Percentiles rank a stretch among this genome's conserved stretches.
These are phyloP conservation scores for Miltochrista miniata DNA, from an alignment of 2,888 invertebrate genomes.

Conservation along the genomic window DNA sequence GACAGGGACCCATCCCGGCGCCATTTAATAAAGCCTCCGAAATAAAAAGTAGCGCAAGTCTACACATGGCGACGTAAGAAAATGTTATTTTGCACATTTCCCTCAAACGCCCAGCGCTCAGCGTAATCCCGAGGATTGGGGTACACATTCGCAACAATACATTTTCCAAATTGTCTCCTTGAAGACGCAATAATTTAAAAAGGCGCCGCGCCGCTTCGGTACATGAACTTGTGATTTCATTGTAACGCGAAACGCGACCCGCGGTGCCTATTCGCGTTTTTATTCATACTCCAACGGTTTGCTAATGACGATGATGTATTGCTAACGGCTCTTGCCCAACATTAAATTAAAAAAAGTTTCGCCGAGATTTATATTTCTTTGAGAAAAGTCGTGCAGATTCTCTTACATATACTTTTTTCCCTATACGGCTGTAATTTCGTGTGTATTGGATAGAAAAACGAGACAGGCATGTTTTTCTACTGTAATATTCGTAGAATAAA, in stretches of 20 bases:
- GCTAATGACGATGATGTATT: slow-evolving; percentile 39
- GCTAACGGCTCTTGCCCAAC: slow-evolving; percentile 24
- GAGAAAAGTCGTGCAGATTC: not conserved
- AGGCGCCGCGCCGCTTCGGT: slow-evolving; percentile 42
- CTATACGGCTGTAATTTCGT: too few relatives aligned
- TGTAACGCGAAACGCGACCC: slow-evolving; percentile 40
- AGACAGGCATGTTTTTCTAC: not conserved
- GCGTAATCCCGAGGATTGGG: slow-evolving; percentile 62
- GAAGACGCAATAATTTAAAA: slow-evolving; percentile 74
- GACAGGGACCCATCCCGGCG: slow-evolving; percentile 21
- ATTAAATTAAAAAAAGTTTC: slow-evolving; percentile 34
- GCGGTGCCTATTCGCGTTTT: slow-evolving; percentile 35
- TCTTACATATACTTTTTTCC: not conserved
- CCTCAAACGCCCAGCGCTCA: slow-evolving; percentile 45
- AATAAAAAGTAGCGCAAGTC: slow-evolving; percentile 36
- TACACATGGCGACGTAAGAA: slow-evolving; percentile 49
- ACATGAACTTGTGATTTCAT: slow-evolving; percentile 41
- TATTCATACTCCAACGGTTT: slow-evolving; percentile 33
- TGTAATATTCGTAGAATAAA: not conserved
- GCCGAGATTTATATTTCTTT: slow-evolving; percentile 3
- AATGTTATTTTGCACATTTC: slow-evolving; percentile 63
- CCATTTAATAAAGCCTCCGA: slow-evolving; percentile 40
- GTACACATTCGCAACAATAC: slow-evolving; percentile 60
- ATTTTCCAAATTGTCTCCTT: slow-evolving; percentile 73
- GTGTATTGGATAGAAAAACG: not conserved